Evolutionary conservation across 2,888 invertebrate species (phyloP).

Genomic region (Ormia ochracea): DNA sequence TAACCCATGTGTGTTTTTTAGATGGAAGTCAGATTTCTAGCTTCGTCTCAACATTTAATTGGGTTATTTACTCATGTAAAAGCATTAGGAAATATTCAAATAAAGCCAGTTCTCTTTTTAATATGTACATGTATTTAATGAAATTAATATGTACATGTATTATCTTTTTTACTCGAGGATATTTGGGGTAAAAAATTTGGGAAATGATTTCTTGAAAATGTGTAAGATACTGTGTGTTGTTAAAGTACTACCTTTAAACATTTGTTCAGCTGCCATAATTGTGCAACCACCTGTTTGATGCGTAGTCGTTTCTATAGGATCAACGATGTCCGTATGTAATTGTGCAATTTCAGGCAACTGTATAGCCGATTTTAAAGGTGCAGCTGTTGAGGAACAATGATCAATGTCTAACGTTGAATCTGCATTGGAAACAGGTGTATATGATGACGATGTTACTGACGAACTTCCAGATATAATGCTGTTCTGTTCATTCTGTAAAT

Average conservation of each 20-base stretch:
- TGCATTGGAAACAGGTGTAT: not conserved
- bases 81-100: too few species aligned
- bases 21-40: too few species aligned
- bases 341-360: constrained; percentile 31
- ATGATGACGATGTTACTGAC: not conserved
- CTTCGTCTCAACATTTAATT: too few species aligned
- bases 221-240: not conserved
- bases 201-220: too few species aligned
- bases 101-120: too few species aligned
- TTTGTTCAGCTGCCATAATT: not conserved
- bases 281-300: constrained; percentile 26
- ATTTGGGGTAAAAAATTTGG: too few species aligned
- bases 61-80: too few species aligned
- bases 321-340: not conserved
- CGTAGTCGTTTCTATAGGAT: not conserved
- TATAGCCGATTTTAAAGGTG: constrained; percentile 55
- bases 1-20: too few species aligned
- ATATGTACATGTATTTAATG: too few species aligned
- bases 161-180: too few species aligned
- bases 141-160: too few species aligned
- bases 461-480: not conserved
- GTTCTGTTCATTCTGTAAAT: constrained; percentile 23
- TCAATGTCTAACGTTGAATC: constrained; percentile 13
- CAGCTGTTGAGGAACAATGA: not conserved
- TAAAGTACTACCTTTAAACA: constrained; percentile 20